Percentiles rank a stretch among this genome's conserved stretches.
Evolutionary conservation across 1,140 invertebrate species (phyloP).

Genomic region (Brachionus plicatilis): DNA sequence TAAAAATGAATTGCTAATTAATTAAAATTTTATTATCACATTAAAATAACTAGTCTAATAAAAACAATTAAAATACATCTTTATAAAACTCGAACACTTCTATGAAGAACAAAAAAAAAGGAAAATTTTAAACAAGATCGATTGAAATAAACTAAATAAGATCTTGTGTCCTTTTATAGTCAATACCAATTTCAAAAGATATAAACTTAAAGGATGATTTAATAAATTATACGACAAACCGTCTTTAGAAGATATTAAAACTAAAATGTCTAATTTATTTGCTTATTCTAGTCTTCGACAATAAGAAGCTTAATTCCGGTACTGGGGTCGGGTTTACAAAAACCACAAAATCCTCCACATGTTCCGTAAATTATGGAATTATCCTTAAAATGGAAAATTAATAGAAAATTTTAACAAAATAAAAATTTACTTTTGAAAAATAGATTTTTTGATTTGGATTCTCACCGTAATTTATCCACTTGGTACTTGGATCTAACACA

Average conservation of each 20-base stretch:
- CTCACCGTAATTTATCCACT: slow-evolving; percentile 25
- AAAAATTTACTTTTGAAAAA: slow-evolving; percentile 7
- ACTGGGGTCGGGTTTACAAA: slow-evolving; percentile 24
- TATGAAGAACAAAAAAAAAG: neutral
- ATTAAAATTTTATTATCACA: neutral
- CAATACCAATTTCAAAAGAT: neutral
- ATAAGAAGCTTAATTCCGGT: slow-evolving; percentile 7
- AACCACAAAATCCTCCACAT: slow-evolving; percentile 38
- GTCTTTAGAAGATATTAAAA: neutral
- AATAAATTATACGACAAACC: neutral
- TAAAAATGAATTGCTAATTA: neutral
- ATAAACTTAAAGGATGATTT: neutral
- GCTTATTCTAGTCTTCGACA: slow-evolving; percentile 14
- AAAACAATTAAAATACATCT: neutral
- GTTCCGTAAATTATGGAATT: slow-evolving; percentile 9
- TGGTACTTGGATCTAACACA: neutral
- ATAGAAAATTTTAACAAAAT: neutral
- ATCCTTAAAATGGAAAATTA: slow-evolving; percentile 1
- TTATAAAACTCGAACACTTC: neutral
- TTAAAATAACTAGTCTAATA: neutral
- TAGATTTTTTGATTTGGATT: neutral
- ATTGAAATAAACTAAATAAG: neutral
- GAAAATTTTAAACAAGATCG: neutral
- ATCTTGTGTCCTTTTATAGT: neutral
- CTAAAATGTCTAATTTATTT: neutral